Base-by-base conservation (phyloP, 2,113 vertebrate genomes). In the Hiodon tergisus region DNA sequence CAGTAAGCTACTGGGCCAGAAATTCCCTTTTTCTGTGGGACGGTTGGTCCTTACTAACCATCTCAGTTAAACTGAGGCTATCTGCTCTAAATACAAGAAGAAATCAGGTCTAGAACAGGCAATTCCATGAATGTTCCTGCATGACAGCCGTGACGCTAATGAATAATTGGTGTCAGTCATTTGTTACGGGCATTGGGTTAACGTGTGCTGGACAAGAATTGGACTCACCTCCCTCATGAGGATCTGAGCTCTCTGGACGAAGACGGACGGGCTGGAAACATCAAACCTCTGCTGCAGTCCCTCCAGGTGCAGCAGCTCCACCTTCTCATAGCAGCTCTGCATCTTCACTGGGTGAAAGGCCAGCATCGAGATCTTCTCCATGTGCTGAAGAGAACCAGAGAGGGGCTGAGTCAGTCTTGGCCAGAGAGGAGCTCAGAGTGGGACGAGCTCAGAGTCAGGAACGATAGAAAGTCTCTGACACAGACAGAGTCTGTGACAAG, bases 311-410 rank as follows among this genome's bases (percentile, higher is more conserved):
- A 99, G 90, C 13, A 94, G 89, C 65, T 98, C 95, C 90, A 98
- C 92, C 87, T 94, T 93, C 81, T 95, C 93, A 0, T 98, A 98
- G 86, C 94, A 95, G 16, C 91, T 92, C 86, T 98, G 95, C 97
- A 99, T 99, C 90, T 98, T 99, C 73, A 99, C 92, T 0, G 97
- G 96, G 82, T 98, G 96, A 86, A 94, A 97, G 0, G 96, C 96
- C 78, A 98, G 90, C 90, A 96, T 95, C 72, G 95, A 95, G 67
- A 98, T 89, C 84, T 92, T 95, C 81, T 96, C 95, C 95, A 99
- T 94, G 85, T 96, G 89, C 97, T 99, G 84, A 58, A 54, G 47
- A 1, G 4, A 66, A 2, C 2, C n/a, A 52, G 0, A 55, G 13
- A 8, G 60, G 14, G 60, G 60, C 55, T 6, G 6, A 6, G 60